phyloP scores from a whole-genome alignment of 2,113 vertebrate genomes.

The Prinia subflava region DNA sequence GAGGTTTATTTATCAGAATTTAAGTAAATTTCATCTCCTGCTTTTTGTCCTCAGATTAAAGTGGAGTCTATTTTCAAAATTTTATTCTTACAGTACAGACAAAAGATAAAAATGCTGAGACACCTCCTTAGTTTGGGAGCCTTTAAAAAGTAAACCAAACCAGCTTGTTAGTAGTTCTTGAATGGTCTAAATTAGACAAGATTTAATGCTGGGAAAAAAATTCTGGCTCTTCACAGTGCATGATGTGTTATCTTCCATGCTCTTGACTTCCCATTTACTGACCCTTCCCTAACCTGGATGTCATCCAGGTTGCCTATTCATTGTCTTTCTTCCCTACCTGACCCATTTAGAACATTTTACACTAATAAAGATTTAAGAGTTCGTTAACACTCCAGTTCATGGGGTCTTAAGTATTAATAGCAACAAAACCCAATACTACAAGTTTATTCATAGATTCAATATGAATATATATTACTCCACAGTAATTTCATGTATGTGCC shows the following conservation, averaged over 20 bases:
- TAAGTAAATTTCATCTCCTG: neutral
- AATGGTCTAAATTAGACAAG: neutral
- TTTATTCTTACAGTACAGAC: neutral
- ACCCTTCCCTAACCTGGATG: neutral
- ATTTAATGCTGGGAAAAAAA: neutral
- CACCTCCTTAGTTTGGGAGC: neutral
- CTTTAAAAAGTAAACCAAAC: neutral
- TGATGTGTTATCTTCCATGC: neutral
- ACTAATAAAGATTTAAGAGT: neutral
- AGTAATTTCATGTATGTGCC: neutral
- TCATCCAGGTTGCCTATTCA: neutral
- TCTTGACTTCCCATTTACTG: neutral
- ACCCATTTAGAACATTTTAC: neutral
- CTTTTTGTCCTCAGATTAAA: neutral
- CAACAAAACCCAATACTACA: neutral
- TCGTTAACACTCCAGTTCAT: neutral
- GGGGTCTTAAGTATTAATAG: neutral
- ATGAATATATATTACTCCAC: neutral
- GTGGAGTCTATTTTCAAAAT: neutral
- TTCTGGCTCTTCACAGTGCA: neutral
- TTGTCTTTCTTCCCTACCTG: neutral
- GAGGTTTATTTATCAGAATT: neutral
- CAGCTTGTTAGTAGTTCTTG: neutral
- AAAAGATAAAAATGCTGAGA: neutral
- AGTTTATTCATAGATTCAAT: neutral